These are phyloP conservation scores for Achatina immaculata DNA, from an alignment of 1,140 invertebrate genomes.

Conservation along the genomic window DNA sequence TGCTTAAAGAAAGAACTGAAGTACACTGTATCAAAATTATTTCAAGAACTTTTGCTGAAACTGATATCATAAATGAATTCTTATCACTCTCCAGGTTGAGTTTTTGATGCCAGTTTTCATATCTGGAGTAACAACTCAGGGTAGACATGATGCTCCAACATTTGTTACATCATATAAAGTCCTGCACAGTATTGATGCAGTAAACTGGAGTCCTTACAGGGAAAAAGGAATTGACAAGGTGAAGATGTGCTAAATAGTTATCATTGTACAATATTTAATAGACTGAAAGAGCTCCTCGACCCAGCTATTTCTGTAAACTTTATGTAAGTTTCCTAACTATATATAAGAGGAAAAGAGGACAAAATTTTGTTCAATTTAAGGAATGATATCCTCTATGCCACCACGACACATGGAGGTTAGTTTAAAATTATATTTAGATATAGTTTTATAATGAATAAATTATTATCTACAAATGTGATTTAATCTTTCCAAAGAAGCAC, in stretches of 20 bases:
- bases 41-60: too few relatives aligned
- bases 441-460: too few relatives aligned
- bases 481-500: too few relatives aligned
- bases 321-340: slow-evolving; percentile 10
- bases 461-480: too few relatives aligned
- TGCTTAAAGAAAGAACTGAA: too few relatives aligned
- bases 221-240: slow-evolving; percentile 74
- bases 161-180: slow-evolving; percentile 84
- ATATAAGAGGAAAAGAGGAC: too few relatives aligned
- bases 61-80: too few relatives aligned
- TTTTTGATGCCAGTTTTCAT: slow-evolving; percentile 81
- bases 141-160: slow-evolving; percentile 55
- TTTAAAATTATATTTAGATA: too few relatives aligned
- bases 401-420: too few relatives aligned
- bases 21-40: too few relatives aligned
- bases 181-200: slow-evolving; percentile 80
- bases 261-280: background rate
- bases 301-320: background rate
- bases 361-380: too few relatives aligned
- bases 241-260: background rate
- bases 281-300: background rate
- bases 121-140: slow-evolving; percentile 82
- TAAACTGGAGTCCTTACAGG: slow-evolving; percentile 80
- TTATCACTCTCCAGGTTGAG: slow-evolving; percentile 77
- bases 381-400: too few relatives aligned